Base-by-base conservation (phyloP, 2,888 invertebrate genomes). In the Cryptus armator region DNA sequence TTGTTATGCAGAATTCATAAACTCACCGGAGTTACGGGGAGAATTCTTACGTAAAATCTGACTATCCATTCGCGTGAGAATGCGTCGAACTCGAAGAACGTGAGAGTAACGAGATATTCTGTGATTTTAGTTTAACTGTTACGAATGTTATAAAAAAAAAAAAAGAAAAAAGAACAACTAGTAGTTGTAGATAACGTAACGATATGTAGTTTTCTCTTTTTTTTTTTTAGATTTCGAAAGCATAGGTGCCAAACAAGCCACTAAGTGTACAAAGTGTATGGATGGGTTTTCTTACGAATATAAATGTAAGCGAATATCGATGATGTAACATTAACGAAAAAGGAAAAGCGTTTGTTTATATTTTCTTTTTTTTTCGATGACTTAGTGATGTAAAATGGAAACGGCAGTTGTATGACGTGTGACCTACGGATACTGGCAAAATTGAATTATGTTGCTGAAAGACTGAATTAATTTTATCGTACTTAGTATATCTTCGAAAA, bases 391-490 rank as follows among this genome's bases (percentile, higher is more conserved):
- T 66, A 62, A 29, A 59, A 32, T 62, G 32, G 5, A 62, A 62
- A 62, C 29, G 59, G 32, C 59, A 62, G 59, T 62, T 62, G 59
- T 62, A 62, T 14, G 59, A 62, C n/a, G 7, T 32, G 14, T 29
- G 66, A 64, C 44, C 59, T 75, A 12, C 67, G 37, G 24, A 56
- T 56, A 75, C 19, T 76, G 56, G 53, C 75, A 78, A 68, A 66
- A 81, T 29, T 77, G 51, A 70, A 86, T 80, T 86, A 72, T 79
- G 84, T 86, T 87, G 84, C 86, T 87, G 86, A 87, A 90, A 91
- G 92, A 91, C 91, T 92, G 91, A 91, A 90, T 89, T 89, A 91
- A 87, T 88, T 90, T 89, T 90, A 91, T 87, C 84, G 87, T 91
- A 90, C 87, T 90, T 90, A 90, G 86, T 43, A 62, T 67, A 51